Base-by-base conservation (phyloP, 2,888 invertebrate species). In the Coecobrya sp. region DNA sequence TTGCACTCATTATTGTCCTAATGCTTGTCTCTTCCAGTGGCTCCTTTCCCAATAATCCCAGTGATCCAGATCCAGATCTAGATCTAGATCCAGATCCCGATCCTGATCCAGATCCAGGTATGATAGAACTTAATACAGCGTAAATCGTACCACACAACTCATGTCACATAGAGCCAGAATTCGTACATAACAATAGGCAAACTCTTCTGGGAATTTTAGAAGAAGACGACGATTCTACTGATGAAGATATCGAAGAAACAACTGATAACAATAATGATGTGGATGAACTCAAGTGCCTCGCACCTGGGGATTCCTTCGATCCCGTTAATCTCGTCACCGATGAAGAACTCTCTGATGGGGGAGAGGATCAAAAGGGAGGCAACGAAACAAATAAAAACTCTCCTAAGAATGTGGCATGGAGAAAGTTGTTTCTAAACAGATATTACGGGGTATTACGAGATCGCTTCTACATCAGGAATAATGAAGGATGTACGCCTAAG, bases 361-460 rank as follows among this genome's bases (percentile, higher is more conserved):
- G 19, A 36, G 36, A 2, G 7, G 36, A 36, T 36, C 3, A 36
- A 36, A 36, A 4, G 2, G 7, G 36, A 36, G 36, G 4, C 49
- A 49, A 49, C 1, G 49, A 1, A 13, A 13, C 49, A 49, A 49
- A 10, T 10, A 42, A 10, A 42, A 42, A 10, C 42, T 42, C 42
- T 42, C 7, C 49, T 49, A 11, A 45, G 22, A 49, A 49, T 27
- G 27, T 13, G 0, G 49, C 0, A 27, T 76, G 79, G 59, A 55
- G 36, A 22, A 70, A 85, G 42, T 30, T 93, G 16, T 11, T 85
- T 8, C 73, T 93, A 5, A 94, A 93, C 52, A 89, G 90, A 73
- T 93, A 79, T 22, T 94, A 94, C 65, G 92, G 92, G 36, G 93
- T 93, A 0, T 73, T 68, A 36, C 52, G 94, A 27, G 94, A 94